Evolutionary conservation across 2,797 vertebrate genomes (phyloP), one percentile per base, ranked within the genome.

Genomic region (Hemitrygon akajei): DNA sequence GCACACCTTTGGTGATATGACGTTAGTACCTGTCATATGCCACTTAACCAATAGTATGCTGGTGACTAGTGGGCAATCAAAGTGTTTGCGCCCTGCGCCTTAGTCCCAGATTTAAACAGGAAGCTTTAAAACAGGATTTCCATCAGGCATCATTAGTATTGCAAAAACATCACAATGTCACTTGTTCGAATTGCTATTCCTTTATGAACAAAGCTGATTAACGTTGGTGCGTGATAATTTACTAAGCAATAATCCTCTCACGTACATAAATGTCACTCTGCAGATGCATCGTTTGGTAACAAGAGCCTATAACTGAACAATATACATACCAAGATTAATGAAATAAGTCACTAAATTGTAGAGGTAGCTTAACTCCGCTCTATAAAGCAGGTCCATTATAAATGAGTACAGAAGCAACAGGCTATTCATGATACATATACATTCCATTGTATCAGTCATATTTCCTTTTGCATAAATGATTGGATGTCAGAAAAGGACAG

Each of bases 231-330:
- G 60, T n/a, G 63, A 69, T 66, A 60, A 69, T 89, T 69, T 89
- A 89, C 60, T 22, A 89, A n/a, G 86, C 9, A 34, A 89, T 89
- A 89, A 66, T 37, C 63, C 86, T 34, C 66, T 69, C 86, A 69
- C n/a, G 89, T 89, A 69, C 86, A 69, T 89, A 37, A 89, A 66
- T 89, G 86, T 89, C 86, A 89, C n/a, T 87, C 86, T 60, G n/a
- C 86, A 89, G n/a, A 89, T 89, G 56, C 60, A 60, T 89, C 60
- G 89, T n/a, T 89, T 69, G 86, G 63, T 89, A 89, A 89, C 63
- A 3, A 89, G 86, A 89, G 18, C 20, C 63, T 69, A 63, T 89
- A 69, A 89, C 60, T 89, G 6, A 37, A 63, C 2, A 73, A 63
- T 37, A 89, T 66, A 89, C n/a, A 37, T 7, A 11, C 63, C 12